phyloP scores from a whole-genome alignment of 2,113 vertebrate genomes.

The Ophiodon elongatus region DNA sequence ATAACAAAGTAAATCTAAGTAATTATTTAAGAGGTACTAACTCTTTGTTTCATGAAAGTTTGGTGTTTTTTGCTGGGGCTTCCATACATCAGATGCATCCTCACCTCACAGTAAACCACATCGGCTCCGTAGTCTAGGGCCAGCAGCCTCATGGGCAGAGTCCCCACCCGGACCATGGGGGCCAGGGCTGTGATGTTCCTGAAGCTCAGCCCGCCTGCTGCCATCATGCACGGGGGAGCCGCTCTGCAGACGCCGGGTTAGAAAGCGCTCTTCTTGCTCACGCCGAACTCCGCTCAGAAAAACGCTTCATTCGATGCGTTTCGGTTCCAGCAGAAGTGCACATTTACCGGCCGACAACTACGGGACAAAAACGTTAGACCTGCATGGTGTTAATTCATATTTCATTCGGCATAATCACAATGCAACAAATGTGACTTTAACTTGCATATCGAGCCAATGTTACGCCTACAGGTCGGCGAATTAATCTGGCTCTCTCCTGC shows the following conservation, averaged over 20 bases:
- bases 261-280: background rate
- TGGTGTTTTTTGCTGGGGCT: no score
- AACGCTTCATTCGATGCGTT: background rate
- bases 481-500: background rate
- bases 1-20: background rate
- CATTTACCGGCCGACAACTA: fast-evolving
- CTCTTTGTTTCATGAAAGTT: background rate
- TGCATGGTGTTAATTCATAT: background rate
- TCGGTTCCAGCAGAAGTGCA: fast-evolving
- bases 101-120: conserved; percentile 96
- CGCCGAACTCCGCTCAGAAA: background rate
- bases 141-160: conserved; percentile 94
- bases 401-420: background rate
- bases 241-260: no score
- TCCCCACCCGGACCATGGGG: conserved; percentile 96
- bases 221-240: conserved; percentile 13
- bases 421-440: background rate
- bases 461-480: background rate
- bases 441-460: background rate
- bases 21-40: background rate
- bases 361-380: background rate
- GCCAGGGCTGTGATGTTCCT: conserved; percentile 89
- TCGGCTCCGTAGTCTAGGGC: conserved; percentile 97
- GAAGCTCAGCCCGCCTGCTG: conserved; percentile 84
- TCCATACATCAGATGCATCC: no score